Base-by-base conservation (phyloP, 2,113 vertebrate genomes). In the Perca flavescens region DNA sequence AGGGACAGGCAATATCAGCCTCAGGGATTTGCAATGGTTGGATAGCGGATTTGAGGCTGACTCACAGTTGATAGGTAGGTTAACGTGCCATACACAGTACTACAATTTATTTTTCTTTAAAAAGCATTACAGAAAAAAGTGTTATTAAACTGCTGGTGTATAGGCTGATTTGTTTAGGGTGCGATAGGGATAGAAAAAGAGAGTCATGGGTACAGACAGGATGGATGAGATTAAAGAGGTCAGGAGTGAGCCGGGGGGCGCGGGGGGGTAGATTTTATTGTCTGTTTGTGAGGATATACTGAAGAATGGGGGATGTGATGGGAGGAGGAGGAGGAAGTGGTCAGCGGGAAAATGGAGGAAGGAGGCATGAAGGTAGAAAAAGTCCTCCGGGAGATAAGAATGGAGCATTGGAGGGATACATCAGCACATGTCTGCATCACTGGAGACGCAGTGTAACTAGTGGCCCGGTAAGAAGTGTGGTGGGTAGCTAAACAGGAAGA, bases 221-320 rank as follows among this genome's bases (percentile, higher is more conserved):
- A 74, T 68, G 67, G 71, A 74, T 78, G 57, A 84, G 80, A 91
- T 90, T 80, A 86, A 90, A 85, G 77, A 82, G 85, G 88, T 89
- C 58, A 65, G 19, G 47, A 47, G 67, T 63, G 62, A 82, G 77
- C 40, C 40, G 36, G 62, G 6, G 15, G 14, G 40, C 40, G 36
- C 36, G 6, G 15, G 14, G 40, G 2, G 57, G 46, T 21, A 16
- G 53, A 21, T 58, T 65, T 77, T 68, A 86, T 77, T 70, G 65
- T 78, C 11, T 68, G 74, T 85, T 78, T 82, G 77, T 72, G 17
- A 43, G 22, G 66, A 68, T 82, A 66, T 10, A 5, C 34, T 54
- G 64, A 34, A 34, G 31, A 43, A 76, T 46, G 46, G 21, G 57
- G 53, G 50, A n/a, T 46, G 28, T 43, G 70, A 34, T 19, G 61